phyloP scores from a whole-genome alignment of 2,888 invertebrate genomes.

The Uropetala carovei region DNA sequence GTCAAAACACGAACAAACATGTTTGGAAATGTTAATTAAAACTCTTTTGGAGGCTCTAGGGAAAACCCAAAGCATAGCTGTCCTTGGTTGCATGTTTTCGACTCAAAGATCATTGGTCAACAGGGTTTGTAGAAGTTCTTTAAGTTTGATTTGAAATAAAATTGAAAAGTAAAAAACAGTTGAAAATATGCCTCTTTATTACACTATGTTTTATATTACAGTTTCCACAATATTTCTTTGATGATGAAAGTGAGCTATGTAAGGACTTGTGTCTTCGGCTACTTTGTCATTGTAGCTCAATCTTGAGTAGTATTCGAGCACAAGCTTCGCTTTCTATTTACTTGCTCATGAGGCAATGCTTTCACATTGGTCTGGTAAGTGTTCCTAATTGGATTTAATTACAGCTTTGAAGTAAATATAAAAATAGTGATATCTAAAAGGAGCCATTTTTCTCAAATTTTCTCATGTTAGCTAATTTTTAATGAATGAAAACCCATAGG shows the following conservation, averaged over 20 bases:
- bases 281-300: conserved; percentile 9
- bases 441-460: too few relatives aligned
- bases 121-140: background rate
- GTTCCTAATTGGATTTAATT: background rate
- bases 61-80: background rate
- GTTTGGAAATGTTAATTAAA: background rate
- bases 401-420: background rate
- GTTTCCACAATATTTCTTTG: background rate
- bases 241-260: conserved; percentile 39
- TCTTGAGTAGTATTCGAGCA: background rate
- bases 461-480: too few relatives aligned
- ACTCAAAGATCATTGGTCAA: conserved; percentile 11
- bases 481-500: too few relatives aligned
- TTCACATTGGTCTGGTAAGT: background rate
- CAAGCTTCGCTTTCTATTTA: conserved; percentile 20
- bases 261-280: conserved; percentile 15
- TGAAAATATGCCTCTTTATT: too few relatives aligned
- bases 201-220: background rate
- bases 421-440: too few relatives aligned
- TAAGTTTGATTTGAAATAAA: background rate
- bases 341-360: background rate
- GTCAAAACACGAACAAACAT: background rate
- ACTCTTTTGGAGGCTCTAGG: conserved; percentile 10
- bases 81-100: background rate
- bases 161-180: too few relatives aligned